Conservation (phyloP, 2,113 vertebrate species). For the Cyphomyrus discorhynchus region DNA sequence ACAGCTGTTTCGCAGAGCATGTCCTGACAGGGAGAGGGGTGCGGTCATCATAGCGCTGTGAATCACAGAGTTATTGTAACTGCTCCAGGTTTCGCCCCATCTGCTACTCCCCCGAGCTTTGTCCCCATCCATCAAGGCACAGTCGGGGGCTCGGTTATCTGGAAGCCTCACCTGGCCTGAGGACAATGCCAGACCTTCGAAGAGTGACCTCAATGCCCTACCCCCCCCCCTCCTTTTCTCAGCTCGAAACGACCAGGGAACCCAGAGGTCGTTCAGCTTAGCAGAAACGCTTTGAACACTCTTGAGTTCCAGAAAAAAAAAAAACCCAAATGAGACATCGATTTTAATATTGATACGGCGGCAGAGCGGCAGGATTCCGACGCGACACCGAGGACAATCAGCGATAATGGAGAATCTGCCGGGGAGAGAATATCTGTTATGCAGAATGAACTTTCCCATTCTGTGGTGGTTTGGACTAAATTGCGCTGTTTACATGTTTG, state of each 20-base stretch:
- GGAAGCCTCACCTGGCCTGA: not conserved
- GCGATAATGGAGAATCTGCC: not conserved
- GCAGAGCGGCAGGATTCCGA: not conserved
- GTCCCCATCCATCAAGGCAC: not conserved
- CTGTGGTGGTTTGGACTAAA: not conserved
- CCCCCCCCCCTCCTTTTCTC: not conserved
- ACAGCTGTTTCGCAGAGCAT: not conserved
- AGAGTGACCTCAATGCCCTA: not conserved
- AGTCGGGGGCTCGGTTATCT: not conserved
- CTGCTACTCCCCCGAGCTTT: not conserved
- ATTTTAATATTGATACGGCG: conserved; percentile 11
- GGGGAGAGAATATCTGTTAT: not conserved
- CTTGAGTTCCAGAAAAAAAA: not conserved
- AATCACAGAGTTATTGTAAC: not conserved
- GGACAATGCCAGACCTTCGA: not conserved
- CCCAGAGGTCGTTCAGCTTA: not conserved
- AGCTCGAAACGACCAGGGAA: not conserved
- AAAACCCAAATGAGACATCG: conserved; percentile 13
- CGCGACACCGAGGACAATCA: not conserved
- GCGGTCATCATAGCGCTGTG: not conserved
- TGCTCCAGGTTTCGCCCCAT: not conserved
- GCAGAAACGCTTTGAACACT: not conserved
- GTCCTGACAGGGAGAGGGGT: not conserved
- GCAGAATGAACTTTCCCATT: not conserved
- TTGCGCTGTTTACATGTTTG: not conserved